Conservation (phyloP, 2,888 invertebrate genomes). For the Pseudococcus longispinus region DNA sequence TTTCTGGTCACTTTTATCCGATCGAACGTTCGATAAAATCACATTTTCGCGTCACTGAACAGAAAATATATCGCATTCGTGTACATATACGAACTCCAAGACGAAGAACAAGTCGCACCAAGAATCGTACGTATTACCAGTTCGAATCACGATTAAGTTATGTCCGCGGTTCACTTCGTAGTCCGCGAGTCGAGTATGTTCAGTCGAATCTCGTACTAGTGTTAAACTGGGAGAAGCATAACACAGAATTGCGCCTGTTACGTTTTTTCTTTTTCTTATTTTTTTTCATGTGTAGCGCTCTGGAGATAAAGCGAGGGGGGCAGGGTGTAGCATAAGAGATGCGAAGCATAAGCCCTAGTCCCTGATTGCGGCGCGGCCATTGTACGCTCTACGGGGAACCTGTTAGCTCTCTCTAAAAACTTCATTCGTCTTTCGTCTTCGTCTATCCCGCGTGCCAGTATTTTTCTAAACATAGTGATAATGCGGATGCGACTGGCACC, state of each 20-base stretch:
- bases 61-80: not conserved
- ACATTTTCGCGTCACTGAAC: conserved; percentile 23
- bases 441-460: conserved; percentile 39
- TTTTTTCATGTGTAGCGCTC: conserved; percentile 1
- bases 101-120: not conserved
- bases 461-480: conserved; percentile 33
- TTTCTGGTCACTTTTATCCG: not conserved
- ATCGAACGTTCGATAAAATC: not conserved
- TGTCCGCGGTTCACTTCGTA: not conserved
- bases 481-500: conserved; percentile 21
- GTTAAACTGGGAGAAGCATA: conserved; percentile 31
- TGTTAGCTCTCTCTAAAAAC: conserved; percentile 49
- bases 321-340: not conserved
- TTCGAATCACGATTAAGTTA: conserved; percentile 22
- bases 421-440: conserved; percentile 28
- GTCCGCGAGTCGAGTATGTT: not conserved
- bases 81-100: not conserved
- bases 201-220: conserved; percentile 20
- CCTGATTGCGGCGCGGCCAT: conserved; percentile 23
- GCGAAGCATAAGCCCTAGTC: conserved; percentile 28
- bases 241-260: conserved; percentile 22
- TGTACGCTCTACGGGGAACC: conserved; percentile 47
- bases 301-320: not conserved
- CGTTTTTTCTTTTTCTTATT: conserved; percentile 17
- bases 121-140: not conserved